Evolutionary conservation across 2,113 vertebrate genomes (phyloP), one percentile per base, ranked within the genome.

Genomic region (Hydrolagus affinis): DNA sequence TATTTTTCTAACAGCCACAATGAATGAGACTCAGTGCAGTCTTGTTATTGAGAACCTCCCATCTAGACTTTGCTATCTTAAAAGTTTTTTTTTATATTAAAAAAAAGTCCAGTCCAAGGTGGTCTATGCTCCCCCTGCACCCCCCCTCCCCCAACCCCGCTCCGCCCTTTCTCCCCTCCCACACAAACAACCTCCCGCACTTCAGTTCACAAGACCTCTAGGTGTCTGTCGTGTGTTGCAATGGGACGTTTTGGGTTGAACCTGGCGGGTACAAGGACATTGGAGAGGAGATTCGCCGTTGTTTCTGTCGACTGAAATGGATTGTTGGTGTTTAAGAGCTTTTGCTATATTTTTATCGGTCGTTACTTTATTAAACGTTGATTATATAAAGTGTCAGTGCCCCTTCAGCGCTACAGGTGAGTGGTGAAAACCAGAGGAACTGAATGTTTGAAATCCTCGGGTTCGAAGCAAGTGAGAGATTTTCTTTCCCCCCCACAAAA

Each of bases 391-490:
- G 25, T 62, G 57, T 60, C 76, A 28, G 2, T 77, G 64, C 28
- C 44, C 60, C 25, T 68, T 28, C 62, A 28, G 64, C 17, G 23
- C 25, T 32, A 56, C 28, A 8, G 66, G 15, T 83, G 17, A 30
- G 28, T 64, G 25, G 75, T 77, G 59, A 77, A 30, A 25, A 17
- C 62, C 59, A 80, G 77, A 28, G 28, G 64, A 64, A 66, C 30
- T 25, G 32, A 80, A 76, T 76, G 76, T 28, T 80, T 80, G n/a
- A 80, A 66, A 14, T n/a, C n/a, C n/a, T n/a, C n/a, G n/a, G n/a
- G n/a, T n/a, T n/a, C n/a, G n/a, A n/a, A n/a, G n/a, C 44, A 44
- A 44, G 44, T 44, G 44, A 44, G 44, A 44, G 44, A n/a, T 44
- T 44, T 44, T 44, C 6, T 44, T 44, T 44, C 44, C 44, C 44